Percentiles rank a stretch among this genome's conserved stretches.
These are phyloP conservation scores for Nannospalax galili DNA, from an alignment of 2,113 vertebrate species.

Conservation along the genomic window DNA sequence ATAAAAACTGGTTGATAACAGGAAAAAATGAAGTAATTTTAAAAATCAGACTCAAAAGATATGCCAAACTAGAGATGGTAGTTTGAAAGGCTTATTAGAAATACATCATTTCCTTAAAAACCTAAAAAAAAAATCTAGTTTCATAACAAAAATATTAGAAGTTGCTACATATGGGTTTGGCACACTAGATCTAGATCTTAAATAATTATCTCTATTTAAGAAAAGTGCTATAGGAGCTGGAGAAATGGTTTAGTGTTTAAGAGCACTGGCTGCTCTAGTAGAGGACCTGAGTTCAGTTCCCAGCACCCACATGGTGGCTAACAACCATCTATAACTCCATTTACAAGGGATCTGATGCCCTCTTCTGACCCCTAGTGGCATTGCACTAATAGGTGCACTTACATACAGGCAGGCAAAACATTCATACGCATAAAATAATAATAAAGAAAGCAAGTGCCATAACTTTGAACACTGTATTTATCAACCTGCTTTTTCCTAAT, in stretches of 20 bases:
- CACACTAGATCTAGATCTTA: neutral
- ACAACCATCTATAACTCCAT: no score
- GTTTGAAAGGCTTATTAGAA: neutral
- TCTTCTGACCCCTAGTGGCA: no score
- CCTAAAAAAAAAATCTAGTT: neutral
- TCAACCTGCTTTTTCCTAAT: neutral
- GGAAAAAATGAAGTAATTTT: neutral
- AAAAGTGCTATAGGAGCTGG: neutral
- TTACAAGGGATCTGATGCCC: no score
- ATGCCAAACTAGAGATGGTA: neutral
- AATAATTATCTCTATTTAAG: neutral
- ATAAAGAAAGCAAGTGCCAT: neutral
- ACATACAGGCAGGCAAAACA: no score
- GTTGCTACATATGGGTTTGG: neutral
- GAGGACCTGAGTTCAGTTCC: no score
- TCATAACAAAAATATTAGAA: neutral
- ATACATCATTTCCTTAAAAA: neutral
- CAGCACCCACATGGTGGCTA: no score
- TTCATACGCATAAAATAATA: no score
- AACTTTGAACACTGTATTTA: neutral
- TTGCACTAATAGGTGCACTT: no score
- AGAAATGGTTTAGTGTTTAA: no score
- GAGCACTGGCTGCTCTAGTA: no score
- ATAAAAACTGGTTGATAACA: neutral
- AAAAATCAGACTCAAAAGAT: neutral